phyloP scores from a whole-genome alignment of 1,140 invertebrate species.

The Formica exsecta region DNA sequence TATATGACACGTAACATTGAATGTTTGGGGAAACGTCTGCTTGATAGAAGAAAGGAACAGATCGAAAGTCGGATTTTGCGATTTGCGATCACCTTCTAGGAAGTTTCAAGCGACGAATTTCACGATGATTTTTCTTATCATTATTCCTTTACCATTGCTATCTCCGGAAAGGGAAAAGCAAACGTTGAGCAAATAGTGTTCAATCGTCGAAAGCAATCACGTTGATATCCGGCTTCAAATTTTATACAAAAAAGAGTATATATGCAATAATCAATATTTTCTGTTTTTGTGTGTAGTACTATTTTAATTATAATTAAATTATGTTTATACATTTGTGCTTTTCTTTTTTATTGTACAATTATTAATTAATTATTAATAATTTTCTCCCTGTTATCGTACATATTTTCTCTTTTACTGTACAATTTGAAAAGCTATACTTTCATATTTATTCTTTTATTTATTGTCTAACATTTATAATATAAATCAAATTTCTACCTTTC shows the following conservation, averaged over 20 bases:
- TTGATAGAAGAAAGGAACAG: background rate
- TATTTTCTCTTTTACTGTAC: no score
- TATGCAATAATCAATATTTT: background rate
- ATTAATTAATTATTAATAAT: background rate
- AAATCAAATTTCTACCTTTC: background rate
- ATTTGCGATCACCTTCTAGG: slow-evolving; percentile 20
- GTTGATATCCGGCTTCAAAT: background rate
- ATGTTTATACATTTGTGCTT: background rate
- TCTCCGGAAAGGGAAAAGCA: background rate
- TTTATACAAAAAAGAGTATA: background rate
- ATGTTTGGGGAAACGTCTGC: background rate
- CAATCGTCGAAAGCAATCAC: background rate
- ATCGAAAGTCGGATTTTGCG: slow-evolving; percentile 17
- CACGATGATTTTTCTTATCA: slow-evolving; percentile 16
- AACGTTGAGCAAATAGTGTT: background rate
- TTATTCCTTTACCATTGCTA: background rate
- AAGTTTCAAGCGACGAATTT: slow-evolving; percentile 6
- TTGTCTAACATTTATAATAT: background rate
- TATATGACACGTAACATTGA: background rate
- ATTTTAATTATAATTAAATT: background rate
- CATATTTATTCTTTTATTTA: background rate
- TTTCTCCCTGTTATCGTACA: no score
- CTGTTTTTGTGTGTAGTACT: background rate
- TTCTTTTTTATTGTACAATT: background rate
- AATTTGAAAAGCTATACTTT: background rate